These are phyloP conservation scores for Neodontobutis hainanensis DNA, from an alignment of 2,113 vertebrate genomes.

Conservation along the genomic window DNA sequence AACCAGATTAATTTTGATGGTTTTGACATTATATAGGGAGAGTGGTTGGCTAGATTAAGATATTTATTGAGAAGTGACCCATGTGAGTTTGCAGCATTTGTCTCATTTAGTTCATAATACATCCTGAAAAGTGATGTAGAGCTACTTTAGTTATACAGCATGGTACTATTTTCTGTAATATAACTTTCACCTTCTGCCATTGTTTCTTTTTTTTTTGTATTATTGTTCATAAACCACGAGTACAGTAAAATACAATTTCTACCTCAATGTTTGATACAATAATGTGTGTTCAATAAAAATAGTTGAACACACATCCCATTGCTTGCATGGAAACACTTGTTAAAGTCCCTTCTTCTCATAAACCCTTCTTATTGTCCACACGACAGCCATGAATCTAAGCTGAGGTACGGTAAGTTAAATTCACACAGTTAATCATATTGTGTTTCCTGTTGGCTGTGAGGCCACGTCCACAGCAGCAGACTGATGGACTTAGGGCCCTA, in stretches of 20 bases:
- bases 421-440: slow-evolving; percentile 32
- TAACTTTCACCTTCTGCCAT: no score
- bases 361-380: slow-evolving; percentile 1
- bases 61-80: no score
- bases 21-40: no score
- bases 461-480: slow-evolving; percentile 16
- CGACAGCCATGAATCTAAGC: slow-evolving; percentile 13
- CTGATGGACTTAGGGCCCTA: slow-evolving; percentile 21
- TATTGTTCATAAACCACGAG: not conserved
- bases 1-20: no score
- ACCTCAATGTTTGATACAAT: no score
- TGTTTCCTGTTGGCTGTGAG: slow-evolving; percentile 24
- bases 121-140: no score
- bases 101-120: no score
- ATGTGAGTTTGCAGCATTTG: no score
- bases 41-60: no score
- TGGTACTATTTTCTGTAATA: no score
- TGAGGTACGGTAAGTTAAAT: not conserved
- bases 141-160: no score
- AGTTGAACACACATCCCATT: not conserved
- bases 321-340: not conserved
- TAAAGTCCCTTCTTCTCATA: not conserved
- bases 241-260: no score
- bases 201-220: not conserved
- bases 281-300: not conserved